Evolutionary conservation across 1,140 invertebrate species (phyloP).

Genomic region (Melanaphis sacchari): DNA sequence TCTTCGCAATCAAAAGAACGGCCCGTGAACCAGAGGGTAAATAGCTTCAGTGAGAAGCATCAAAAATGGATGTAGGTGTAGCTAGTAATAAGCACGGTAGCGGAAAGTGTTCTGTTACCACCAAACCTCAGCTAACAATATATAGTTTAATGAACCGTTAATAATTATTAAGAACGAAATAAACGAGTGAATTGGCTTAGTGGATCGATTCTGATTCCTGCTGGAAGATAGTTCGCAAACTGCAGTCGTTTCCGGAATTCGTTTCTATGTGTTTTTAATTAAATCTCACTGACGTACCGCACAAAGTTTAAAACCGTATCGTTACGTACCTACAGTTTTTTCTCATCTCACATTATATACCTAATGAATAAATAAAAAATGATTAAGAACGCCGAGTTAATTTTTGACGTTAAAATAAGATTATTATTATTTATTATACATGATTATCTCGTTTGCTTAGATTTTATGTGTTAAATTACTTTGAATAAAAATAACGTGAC

Average conservation of each 20-base stretch:
- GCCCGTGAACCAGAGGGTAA: background rate
- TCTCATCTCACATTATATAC: background rate
- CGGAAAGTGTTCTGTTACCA: too few relatives aligned
- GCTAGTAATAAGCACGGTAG: background rate
- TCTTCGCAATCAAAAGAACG: background rate
- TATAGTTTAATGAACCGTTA: background rate
- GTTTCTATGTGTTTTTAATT: background rate
- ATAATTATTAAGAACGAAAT: background rate
- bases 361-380: background rate
- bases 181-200: background rate
- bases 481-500: too few relatives aligned
- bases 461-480: too few relatives aligned
- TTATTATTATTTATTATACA: too few relatives aligned
- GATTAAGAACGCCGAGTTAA: background rate
- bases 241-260: background rate
- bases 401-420: background rate
- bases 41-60: background rate
- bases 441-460: background rate
- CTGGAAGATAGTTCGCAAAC: background rate
- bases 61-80: background rate
- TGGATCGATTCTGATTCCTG: background rate
- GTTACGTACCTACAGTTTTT: background rate
- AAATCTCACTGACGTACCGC: background rate
- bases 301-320: background rate
- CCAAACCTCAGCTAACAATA: background rate